These are phyloP conservation scores for Macroramphosus scolopax DNA, from an alignment of 2,797 vertebrate genomes.

Conservation along the genomic window DNA sequence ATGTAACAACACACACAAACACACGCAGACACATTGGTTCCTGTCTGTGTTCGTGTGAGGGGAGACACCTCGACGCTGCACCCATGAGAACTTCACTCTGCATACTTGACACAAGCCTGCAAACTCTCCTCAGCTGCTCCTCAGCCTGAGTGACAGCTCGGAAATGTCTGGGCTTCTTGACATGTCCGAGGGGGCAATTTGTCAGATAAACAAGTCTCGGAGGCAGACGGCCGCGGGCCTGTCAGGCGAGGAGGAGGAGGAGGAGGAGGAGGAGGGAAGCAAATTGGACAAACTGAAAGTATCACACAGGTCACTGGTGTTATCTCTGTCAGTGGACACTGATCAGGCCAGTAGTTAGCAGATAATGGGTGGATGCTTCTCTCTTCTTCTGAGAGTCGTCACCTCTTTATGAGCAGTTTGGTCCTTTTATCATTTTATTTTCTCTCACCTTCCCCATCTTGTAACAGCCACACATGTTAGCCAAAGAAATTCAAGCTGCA, in stretches of 20 bases:
- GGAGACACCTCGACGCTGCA: conserved; percentile 34
- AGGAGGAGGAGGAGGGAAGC: no score
- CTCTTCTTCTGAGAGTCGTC: no score
- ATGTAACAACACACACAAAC: conserved; percentile 6
- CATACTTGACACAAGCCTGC: conserved; percentile 60
- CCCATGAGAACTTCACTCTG: conserved; percentile 52
- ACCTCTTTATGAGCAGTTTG: no score
- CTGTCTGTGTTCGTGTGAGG: conserved; percentile 25
- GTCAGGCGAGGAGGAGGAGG: conserved; percentile 15
- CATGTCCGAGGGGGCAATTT: conserved; percentile 33
- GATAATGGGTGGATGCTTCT: conserved; percentile 33
- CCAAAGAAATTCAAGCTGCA: no score
- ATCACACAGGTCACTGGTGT: conserved; percentile 18
- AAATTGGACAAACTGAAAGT: conserved; percentile 11
- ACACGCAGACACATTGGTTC: not conserved
- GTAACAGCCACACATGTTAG: no score
- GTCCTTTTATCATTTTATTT: no score
- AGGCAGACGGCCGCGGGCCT: conserved; percentile 10
- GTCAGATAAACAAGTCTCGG: conserved; percentile 49
- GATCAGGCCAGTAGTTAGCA: conserved; percentile 43
- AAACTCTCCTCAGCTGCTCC: conserved; percentile 32
- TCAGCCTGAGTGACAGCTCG: conserved; percentile 49
- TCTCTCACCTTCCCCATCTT: no score
- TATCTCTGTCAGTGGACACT: conserved; percentile 31
- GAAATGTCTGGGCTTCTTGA: conserved; percentile 44